These are phyloP conservation scores for Agrochola lychnidis DNA, from an alignment of 2,888 invertebrate genomes.

Conservation along the genomic window DNA sequence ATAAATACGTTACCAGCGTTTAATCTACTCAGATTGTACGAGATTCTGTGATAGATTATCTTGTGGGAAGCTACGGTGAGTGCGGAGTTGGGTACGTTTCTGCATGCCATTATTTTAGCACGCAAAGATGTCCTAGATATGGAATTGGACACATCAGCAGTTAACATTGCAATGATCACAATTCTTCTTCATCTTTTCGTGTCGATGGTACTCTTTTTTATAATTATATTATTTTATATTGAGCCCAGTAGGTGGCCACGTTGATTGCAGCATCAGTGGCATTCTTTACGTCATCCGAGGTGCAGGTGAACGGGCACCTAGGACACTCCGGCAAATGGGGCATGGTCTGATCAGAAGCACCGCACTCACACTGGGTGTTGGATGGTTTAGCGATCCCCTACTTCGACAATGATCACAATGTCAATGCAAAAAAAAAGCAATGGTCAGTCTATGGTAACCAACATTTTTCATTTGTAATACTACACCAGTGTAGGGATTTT, in stretches of 20 bases:
- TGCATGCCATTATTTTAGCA: not conserved
- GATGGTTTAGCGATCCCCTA: not conserved
- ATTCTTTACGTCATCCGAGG: not conserved
- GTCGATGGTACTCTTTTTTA: not conserved
- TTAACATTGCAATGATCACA: not conserved
- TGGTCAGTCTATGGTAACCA: not conserved
- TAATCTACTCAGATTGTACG: slow-evolving; percentile 77
- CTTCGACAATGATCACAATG: not conserved
- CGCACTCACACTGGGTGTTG: not conserved
- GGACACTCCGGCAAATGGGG: not conserved
- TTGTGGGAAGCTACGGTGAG: slow-evolving; percentile 25
- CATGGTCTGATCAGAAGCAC: not conserved
- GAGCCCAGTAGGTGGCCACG: not conserved
- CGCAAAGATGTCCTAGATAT: not conserved
- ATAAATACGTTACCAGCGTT: slow-evolving; percentile 73
- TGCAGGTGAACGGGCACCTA: not conserved
- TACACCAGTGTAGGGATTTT: no score
- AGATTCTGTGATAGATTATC: slow-evolving; percentile 75
- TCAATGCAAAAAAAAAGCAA: no score
- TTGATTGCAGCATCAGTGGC: not conserved
- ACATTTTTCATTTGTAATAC: no score
- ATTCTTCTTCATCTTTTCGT: not conserved
- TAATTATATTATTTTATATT: not conserved
- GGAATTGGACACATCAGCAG: not conserved
- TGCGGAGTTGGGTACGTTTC: slow-evolving; percentile 40